Conservation (phyloP, 2,113 vertebrate genomes). For the Dinomys branickii region DNA sequence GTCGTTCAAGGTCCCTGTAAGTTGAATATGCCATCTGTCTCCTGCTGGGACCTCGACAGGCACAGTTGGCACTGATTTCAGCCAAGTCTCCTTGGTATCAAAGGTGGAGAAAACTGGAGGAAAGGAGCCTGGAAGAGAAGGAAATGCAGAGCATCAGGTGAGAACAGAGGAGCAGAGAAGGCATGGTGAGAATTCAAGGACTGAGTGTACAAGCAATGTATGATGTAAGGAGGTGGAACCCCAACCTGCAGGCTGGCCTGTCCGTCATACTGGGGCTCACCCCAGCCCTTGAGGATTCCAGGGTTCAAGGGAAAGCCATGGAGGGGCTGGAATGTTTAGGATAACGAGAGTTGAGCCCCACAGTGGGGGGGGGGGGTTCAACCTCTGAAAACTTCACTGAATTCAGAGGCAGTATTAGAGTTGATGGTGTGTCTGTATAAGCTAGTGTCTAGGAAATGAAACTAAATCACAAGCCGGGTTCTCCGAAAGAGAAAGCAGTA, state of each 20-base stretch:
- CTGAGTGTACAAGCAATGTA: rapidly evolving
- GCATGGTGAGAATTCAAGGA: not conserved
- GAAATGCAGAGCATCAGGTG: not conserved
- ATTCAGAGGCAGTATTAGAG: not conserved
- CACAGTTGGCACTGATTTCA: not conserved
- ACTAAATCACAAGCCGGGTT: not conserved
- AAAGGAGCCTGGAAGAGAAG: not conserved
- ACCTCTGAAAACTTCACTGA: not conserved
- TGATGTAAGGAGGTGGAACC: not conserved
- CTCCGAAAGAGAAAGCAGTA: not conserved
- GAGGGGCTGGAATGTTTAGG: not conserved
- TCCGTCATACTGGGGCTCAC: not conserved
- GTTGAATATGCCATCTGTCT: not conserved
- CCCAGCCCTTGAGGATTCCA: not conserved
- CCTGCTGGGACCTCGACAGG: not conserved
- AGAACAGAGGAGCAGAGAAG: not conserved
- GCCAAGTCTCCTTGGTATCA: not conserved
- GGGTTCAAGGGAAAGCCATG: not conserved
- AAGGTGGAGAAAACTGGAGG: not conserved
- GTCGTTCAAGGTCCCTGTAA: not conserved
- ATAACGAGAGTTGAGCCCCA: not conserved
- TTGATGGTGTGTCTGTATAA: not conserved
- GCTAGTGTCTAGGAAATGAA: not conserved
- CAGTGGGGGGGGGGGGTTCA: no score
- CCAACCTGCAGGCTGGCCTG: not conserved